Evolutionary conservation across 2,797 vertebrate species (phyloP).

Genomic region (Poecile montanus): DNA sequence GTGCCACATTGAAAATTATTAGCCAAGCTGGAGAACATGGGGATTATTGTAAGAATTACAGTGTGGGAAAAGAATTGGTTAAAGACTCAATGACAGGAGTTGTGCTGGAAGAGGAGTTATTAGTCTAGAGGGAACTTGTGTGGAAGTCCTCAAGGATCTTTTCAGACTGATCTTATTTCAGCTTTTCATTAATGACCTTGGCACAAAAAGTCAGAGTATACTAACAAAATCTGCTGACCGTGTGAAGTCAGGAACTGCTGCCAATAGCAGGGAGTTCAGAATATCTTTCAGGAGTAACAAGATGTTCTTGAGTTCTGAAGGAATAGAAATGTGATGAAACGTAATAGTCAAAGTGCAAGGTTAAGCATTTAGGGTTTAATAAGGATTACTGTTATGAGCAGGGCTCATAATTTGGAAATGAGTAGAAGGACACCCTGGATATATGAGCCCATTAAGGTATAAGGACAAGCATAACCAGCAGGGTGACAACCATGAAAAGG

Average conservation of each 20-base stretch:
- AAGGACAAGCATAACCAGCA: not conserved
- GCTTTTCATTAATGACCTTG: constrained; percentile 57
- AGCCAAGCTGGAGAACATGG: not conserved
- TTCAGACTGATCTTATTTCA: constrained; percentile 50
- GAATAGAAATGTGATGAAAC: constrained; percentile 27
- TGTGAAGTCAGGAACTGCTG: constrained; percentile 20
- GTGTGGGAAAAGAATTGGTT: not conserved
- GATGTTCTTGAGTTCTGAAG: constrained; percentile 35
- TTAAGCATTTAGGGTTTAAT: constrained; percentile 42
- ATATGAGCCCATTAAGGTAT: not conserved
- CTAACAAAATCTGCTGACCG: constrained; percentile 49
- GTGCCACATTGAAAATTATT: not conserved
- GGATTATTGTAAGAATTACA: not conserved
- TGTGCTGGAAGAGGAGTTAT: not conserved
- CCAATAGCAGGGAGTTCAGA: not conserved
- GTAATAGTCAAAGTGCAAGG: constrained; percentile 29
- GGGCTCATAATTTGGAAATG: constrained; percentile 3
- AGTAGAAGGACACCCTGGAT: constrained; percentile 6
- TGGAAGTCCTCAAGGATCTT: constrained; percentile 32
- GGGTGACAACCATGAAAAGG: not conserved
- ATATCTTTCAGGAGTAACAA: constrained; percentile 28
- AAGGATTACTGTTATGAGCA: constrained; percentile 14
- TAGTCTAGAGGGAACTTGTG: not conserved
- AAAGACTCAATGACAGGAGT: not conserved
- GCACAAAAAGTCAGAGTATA: constrained; percentile 37